A percentile compares a stretch with the other conserved stretches of the same genome.
These are phyloP conservation scores for Arge pagana DNA, from an alignment of 2,888 invertebrate genomes.

Conservation along the genomic window DNA sequence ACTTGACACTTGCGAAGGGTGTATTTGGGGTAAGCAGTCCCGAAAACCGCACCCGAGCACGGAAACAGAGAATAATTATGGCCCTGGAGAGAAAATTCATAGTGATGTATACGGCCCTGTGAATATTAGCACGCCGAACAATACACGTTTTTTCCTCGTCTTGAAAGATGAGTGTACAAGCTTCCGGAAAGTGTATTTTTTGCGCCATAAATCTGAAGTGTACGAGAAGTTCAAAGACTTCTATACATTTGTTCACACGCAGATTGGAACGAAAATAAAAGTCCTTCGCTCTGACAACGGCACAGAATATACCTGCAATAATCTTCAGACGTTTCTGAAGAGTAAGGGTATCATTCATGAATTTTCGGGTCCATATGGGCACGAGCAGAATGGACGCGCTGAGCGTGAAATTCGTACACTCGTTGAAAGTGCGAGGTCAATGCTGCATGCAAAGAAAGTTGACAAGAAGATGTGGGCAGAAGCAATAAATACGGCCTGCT, in stretches of 20 bases:
- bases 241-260: constrained; percentile 8
- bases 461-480: constrained; percentile 38
- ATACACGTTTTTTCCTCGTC: constrained; percentile 20
- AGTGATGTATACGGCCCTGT: constrained; percentile 21
- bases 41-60: constrained; percentile 10
- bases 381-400: constrained; percentile 1
- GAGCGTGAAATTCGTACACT: constrained; percentile 9
- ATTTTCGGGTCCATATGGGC: constrained; percentile 21
- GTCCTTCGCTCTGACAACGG: constrained; percentile 17
- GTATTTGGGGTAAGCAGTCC: constrained; percentile 15
- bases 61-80: neutral
- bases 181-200: constrained; percentile 10
- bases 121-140: constrained; percentile 14
- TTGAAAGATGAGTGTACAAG: constrained; percentile 24
- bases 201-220: constrained; percentile 22
- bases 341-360: constrained; percentile 34
- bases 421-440: neutral
- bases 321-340: constrained; percentile 26
- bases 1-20: constrained; percentile 16
- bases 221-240: constrained; percentile 20
- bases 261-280: constrained; percentile 23
- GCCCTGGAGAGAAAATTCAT: constrained; percentile 22
- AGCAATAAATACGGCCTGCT: constrained; percentile 32
- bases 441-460: neutral
- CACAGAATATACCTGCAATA: constrained; percentile 9